These are phyloP conservation scores for Leptopilina myrica DNA, from an alignment of 2,888 invertebrate genomes.

Conservation along the genomic window DNA sequence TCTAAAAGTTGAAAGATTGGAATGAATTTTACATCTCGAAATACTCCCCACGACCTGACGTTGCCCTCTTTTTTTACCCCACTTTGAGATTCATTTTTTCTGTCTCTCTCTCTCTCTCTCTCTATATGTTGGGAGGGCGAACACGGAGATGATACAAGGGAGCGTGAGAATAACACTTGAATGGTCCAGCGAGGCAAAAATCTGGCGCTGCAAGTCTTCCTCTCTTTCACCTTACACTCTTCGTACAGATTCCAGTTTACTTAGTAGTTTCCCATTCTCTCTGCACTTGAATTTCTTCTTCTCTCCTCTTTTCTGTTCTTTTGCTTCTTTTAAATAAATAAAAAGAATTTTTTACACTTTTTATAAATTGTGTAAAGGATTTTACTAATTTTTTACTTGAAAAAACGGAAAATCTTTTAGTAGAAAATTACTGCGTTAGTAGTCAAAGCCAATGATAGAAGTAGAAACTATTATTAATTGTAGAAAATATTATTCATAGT, in stretches of 20 bases:
- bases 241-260: neutral
- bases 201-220: slow-evolving; percentile 64
- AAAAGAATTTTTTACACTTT: no score
- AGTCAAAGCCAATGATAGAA: no score
- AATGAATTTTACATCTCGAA: slow-evolving; percentile 62
- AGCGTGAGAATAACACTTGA: slow-evolving; percentile 70
- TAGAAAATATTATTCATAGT: no score
- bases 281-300: no score
- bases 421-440: no score
- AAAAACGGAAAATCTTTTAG: no score
- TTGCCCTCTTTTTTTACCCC: slow-evolving; percentile 53
- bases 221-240: neutral
- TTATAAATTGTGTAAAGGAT: no score
- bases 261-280: no score
- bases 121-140: neutral
- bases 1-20: slow-evolving; percentile 52
- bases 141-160: slow-evolving; percentile 62
- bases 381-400: no score
- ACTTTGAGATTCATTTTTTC: slow-evolving; percentile 41
- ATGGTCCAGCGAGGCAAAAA: slow-evolving; percentile 63
- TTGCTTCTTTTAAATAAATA: no score
- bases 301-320: no score
- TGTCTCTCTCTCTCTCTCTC: slow-evolving; percentile 28
- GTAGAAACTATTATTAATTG: no score
- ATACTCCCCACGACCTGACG: slow-evolving; percentile 51